These are phyloP conservation scores for Clupea harengus DNA, from an alignment of 2,113 vertebrate species.

Conservation along the genomic window DNA sequence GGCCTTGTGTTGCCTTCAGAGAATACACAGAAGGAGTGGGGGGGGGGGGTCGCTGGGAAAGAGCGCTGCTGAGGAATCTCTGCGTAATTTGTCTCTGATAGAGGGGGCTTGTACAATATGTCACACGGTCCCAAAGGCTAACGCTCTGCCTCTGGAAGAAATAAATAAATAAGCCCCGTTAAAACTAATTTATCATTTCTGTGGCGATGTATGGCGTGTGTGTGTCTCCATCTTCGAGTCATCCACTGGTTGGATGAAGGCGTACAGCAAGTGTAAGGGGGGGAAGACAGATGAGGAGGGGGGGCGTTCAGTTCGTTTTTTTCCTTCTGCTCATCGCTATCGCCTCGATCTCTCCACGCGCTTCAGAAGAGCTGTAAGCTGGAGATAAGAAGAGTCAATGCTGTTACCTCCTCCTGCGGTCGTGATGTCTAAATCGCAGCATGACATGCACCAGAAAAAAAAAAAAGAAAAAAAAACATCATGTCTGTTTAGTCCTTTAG, in stretches of 20 bases:
- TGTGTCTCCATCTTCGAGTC: neutral
- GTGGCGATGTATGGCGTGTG: neutral
- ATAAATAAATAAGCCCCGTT: slow-evolving; percentile 6
- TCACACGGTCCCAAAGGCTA: slow-evolving; percentile 22
- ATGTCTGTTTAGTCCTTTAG: neutral
- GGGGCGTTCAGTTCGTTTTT: neutral
- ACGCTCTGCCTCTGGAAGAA: slow-evolving; percentile 1
- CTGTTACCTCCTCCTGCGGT: slow-evolving; percentile 16
- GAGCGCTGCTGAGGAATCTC: slow-evolving; percentile 27
- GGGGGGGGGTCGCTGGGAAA: neutral
- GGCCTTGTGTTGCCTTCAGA: slow-evolving; percentile 13
- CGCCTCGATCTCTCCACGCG: neutral
- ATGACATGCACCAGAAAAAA: neutral
- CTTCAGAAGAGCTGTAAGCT: slow-evolving; percentile 4
- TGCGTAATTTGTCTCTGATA: slow-evolving; percentile 42
- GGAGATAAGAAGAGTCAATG: neutral
- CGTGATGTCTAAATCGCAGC: slow-evolving; percentile 26
- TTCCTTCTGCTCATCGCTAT: neutral
- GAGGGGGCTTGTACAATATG: neutral
- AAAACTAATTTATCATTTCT: slow-evolving; percentile 13
- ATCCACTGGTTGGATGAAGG: neutral
- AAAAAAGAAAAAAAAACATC: neutral
- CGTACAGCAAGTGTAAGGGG: neutral
- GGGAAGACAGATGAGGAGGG: neutral
- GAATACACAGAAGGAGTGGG: slow-evolving; percentile 22